phyloP scores from a whole-genome alignment of 2,888 invertebrate species.

The Anarsia innoxiella region DNA sequence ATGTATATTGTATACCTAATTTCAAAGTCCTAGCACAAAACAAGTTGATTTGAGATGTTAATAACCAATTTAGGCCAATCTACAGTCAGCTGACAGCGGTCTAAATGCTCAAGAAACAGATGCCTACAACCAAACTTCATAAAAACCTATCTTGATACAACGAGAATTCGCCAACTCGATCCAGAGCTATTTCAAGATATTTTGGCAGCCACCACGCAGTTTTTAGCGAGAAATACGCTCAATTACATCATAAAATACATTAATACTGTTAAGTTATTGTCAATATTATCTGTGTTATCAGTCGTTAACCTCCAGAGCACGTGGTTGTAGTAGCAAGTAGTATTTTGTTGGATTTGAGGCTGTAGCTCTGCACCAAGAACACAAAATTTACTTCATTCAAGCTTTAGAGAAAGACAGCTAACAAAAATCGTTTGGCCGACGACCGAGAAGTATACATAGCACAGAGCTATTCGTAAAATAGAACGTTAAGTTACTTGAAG shows the following conservation, averaged over 20 bases:
- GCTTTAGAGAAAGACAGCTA: slow-evolving; percentile 74
- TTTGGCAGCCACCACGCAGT: too few relatives aligned
- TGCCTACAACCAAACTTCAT: not conserved
- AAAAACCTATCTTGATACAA: not conserved
- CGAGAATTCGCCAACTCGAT: not conserved
- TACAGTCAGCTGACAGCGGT: slow-evolving; percentile 3
- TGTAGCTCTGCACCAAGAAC: slow-evolving; percentile 70
- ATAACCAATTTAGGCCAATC: slow-evolving; percentile 15
- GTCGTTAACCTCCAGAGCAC: slow-evolving; percentile 67
- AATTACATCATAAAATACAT: not conserved
- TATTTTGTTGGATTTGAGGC: slow-evolving; percentile 72
- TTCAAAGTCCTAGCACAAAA: too few relatives aligned
- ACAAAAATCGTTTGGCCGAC: slow-evolving; percentile 69
- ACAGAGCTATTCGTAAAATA: slow-evolving; percentile 74
- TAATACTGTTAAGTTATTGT: slow-evolving; percentile 60
- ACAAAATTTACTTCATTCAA: slow-evolving; percentile 70
- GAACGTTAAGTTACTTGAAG: slow-evolving; percentile 55
- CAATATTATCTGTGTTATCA: slow-evolving; percentile 64
- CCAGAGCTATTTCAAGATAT: too few relatives aligned
- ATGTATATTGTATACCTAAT: too few relatives aligned
- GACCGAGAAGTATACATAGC: slow-evolving; percentile 76
- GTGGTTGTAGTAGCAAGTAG: slow-evolving; percentile 62
- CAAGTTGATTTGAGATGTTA: too few relatives aligned
- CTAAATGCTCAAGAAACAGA: slow-evolving; percentile 2
- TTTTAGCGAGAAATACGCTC: too few relatives aligned